Evolutionary conservation across 2,797 vertebrate species (phyloP), one percentile per base, ranked within the genome.

Genomic region (Anguilla megastoma): DNA sequence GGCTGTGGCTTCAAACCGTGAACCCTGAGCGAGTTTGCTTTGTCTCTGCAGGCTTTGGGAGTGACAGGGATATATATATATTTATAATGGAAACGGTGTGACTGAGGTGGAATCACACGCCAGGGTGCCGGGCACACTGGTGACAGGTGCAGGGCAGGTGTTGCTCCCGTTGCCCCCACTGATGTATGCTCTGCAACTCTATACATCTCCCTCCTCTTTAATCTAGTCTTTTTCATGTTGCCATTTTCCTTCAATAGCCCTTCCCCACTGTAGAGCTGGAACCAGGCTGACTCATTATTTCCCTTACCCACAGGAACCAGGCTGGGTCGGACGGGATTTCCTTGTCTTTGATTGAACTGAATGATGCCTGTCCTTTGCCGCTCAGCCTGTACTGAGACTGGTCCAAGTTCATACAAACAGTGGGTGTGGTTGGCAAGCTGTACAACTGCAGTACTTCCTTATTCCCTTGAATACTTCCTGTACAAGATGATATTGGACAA

Each of bases 101-200:
- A 91, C 90, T 91, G 60, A 79, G 84, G 45, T 56, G 52, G 84
- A 79, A 90, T 88, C 90, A 74, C 82, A 84, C 12, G 45, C 79
- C 5, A 36, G 45, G 85, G 56, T 85, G 3, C 24, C 45, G 36
- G 85, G 84, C 89, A 89, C 89, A 79, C 88, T 84, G 50, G 66
- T 85, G 89, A 87, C 71, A 41, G 10, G 50, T 85, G 33, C 76
- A 14, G 89, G 87, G 89, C 89, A 93, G 82, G 88, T 86, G 88
- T 87, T 41, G 66, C 85, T 86, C 66, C 85, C 87, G 41, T 12
- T 52, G 56, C 27, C n/a, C 41, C 69, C 54, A 30, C 41, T 45
- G 58, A 71, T 18, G 16, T 6, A 14, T 24, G 33, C n/a, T 45
- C 54, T 66, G 18, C 52, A 8, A n/a, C n/a, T 48, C 33, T 56